phyloP scores from a whole-genome alignment of 2,797 vertebrate genomes.

The Coracias cyanogaster region DNA sequence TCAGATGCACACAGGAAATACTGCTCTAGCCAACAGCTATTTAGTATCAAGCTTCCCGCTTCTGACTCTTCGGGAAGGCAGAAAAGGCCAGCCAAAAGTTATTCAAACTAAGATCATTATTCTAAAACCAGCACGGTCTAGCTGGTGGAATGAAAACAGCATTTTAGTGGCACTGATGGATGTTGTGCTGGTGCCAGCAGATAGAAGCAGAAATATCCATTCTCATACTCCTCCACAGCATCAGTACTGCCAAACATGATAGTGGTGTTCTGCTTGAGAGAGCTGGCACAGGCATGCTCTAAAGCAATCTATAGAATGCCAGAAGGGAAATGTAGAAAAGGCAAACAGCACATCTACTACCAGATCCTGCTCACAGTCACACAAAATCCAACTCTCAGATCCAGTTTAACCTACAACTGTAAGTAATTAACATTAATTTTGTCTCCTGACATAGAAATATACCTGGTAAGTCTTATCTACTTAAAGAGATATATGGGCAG shows the following conservation, averaged over 20 bases:
- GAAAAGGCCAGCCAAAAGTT: neutral
- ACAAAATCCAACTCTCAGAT: neutral
- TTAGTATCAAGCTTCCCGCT: neutral
- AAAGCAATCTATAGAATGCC: neutral
- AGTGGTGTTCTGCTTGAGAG: neutral
- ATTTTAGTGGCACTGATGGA: conserved; percentile 6
- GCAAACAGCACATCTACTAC: neutral
- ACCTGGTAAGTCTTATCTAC: neutral
- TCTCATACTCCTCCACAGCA: neutral
- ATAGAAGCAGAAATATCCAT: neutral
- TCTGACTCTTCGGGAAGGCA: neutral
- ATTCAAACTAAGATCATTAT: neutral
- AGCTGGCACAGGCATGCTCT: neutral
- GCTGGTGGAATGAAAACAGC: neutral
- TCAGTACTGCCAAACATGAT: neutral
- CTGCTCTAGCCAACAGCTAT: neutral
- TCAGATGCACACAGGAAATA: neutral
- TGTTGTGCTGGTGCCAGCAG: neutral
- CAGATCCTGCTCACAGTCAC: neutral
- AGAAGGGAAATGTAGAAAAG: neutral
- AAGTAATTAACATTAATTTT: neutral
- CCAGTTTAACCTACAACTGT: neutral
- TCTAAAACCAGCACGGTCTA: neutral
- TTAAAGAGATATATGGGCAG: neutral
- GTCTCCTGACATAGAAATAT: neutral